phyloP scores from a whole-genome alignment of 2,797 vertebrate genomes.

The Anguilla obscura region DNA sequence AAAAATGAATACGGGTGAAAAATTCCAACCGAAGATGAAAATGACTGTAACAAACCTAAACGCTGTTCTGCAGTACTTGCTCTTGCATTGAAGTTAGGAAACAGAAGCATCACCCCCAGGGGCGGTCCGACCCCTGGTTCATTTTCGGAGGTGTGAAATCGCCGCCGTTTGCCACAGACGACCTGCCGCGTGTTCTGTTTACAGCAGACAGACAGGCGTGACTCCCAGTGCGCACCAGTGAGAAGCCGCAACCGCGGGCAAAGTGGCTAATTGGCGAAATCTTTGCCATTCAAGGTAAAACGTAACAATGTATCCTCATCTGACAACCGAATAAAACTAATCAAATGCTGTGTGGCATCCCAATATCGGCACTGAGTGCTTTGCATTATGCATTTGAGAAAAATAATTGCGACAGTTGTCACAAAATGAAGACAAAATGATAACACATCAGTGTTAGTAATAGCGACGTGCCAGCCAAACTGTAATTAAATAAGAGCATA shows the following conservation, averaged over 20 bases:
- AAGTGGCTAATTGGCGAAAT: neutral
- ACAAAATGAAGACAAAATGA: slow-evolving; percentile 6
- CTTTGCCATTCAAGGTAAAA: neutral
- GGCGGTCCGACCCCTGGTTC: neutral
- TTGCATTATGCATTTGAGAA: neutral
- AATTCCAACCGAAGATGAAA: neutral
- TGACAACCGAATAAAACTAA: neutral
- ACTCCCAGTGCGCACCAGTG: neutral
- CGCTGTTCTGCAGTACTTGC: neutral
- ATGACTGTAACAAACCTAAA: neutral
- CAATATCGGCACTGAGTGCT: neutral
- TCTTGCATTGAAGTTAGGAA: neutral
- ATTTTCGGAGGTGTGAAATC: neutral
- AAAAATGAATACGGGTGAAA: neutral
- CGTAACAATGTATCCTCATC: neutral
- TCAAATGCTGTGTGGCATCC: neutral
- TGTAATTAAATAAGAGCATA: slow-evolving; percentile 4
- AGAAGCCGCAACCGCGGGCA: neutral
- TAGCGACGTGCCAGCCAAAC: neutral
- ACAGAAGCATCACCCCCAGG: neutral
- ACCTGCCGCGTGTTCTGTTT: neutral
- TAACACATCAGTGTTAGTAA: neutral
- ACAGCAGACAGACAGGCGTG: neutral
- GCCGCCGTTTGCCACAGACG: neutral
- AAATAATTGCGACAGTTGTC: slow-evolving; percentile 1